Conservation (phyloP, 2,797 vertebrate genomes). For the Sebastes kiyomatsui region DNA sequence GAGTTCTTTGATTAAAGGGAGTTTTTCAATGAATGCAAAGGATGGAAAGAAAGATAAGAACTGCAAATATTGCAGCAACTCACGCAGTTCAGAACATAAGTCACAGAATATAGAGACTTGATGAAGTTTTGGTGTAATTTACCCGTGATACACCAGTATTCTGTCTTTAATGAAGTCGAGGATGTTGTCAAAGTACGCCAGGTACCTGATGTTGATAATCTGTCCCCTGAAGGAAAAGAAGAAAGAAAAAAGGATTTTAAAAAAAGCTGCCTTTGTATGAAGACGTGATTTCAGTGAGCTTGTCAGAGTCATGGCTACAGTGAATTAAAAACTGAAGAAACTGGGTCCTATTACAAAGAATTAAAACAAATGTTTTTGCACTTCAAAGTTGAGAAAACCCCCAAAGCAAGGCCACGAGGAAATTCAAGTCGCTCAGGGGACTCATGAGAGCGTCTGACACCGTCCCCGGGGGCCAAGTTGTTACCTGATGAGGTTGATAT, state of each 20-base stretch:
- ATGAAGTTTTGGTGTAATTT: slow-evolving; percentile 38
- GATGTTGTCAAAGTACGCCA: slow-evolving; percentile 97
- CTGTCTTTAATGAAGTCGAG: slow-evolving; percentile 98
- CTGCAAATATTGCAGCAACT: background rate
- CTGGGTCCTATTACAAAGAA: background rate
- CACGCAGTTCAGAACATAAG: background rate
- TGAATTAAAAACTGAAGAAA: background rate
- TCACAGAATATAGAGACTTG: background rate
- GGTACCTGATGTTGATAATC: slow-evolving; percentile 96
- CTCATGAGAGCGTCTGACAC: background rate
- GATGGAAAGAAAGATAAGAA: background rate
- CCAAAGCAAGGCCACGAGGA: background rate
- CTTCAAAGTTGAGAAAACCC: background rate
- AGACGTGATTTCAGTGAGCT: background rate
- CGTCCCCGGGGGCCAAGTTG: accelerated
- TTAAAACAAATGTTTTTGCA: background rate
- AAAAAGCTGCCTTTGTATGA: background rate
- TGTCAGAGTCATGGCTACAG: background rate
- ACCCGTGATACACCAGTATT: slow-evolving; percentile 97
- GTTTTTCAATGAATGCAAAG: background rate
- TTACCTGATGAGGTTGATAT: slow-evolving; percentile 98
- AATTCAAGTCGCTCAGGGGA: background rate
- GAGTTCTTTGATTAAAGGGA: background rate
- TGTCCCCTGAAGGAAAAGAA: slow-evolving; percentile 85
- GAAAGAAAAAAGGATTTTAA: background rate